Percentiles rank a stretch among this genome's conserved stretches.
These are phyloP conservation scores for Margarornis squamiger DNA, from an alignment of 2,797 vertebrate genomes.

Conservation along the genomic window DNA sequence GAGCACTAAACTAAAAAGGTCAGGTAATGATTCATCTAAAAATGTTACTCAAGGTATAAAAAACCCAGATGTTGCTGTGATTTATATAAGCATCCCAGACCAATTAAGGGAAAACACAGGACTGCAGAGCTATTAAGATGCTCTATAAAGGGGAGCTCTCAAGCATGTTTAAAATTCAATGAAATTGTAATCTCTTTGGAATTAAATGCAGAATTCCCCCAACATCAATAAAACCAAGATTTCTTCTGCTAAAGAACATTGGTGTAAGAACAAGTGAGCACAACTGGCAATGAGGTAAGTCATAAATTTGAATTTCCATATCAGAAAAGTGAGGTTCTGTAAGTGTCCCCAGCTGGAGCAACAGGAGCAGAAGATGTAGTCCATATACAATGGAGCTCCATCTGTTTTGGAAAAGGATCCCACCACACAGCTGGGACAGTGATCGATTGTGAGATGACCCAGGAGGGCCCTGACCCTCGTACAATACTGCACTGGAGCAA, in stretches of 20 bases:
- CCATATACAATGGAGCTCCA: not conserved
- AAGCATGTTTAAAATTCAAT: fast-evolving
- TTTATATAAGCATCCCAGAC: not conserved
- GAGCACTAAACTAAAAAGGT: not conserved
- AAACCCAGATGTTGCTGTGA: not conserved
- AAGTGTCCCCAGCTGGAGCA: not conserved
- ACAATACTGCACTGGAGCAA: not conserved
- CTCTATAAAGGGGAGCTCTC: not conserved
- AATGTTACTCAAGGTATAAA: not conserved
- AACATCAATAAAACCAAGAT: not conserved
- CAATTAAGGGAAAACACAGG: not conserved
- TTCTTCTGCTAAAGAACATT: not conserved
- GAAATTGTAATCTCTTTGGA: not conserved
- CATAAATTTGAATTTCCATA: not conserved
- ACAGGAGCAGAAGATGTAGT: not conserved
- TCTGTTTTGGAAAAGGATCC: not conserved
- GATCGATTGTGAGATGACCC: not conserved
- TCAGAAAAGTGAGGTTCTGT: not conserved
- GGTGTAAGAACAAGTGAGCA: not conserved
- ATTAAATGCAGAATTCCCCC: not conserved
- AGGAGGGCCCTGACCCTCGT: not conserved
- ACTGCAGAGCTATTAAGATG: not conserved
- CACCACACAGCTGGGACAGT: not conserved
- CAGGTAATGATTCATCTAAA: not conserved
- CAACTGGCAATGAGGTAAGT: not conserved